Evolutionary conservation across 2,888 invertebrate genomes (phyloP), one percentile per base, ranked within the genome.

Genomic region (Tetrapedia diversipes): DNA sequence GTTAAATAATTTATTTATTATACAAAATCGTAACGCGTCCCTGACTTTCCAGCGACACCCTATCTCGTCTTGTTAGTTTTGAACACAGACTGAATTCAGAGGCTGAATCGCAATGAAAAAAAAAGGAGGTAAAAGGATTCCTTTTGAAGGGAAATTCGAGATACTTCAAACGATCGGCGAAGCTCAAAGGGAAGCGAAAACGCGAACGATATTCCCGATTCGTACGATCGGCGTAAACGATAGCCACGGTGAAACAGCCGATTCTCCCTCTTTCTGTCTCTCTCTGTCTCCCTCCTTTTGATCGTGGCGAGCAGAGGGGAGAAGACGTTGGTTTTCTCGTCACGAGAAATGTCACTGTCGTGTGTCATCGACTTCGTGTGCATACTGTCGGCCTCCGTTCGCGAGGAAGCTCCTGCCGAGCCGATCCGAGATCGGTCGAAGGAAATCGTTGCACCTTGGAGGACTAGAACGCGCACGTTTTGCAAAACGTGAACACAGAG

Each of bases 261-360:
- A 77, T 80, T 16, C 34, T n/a, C 54, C 49, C 72, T 77, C 67
- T 72, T 45, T 14, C 16, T 14, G 19, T 56, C 64, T 72, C 63
- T 57, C 66, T 70, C 71, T n/a, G n/a, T n/a, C 61, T 77, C 79
- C 53, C 70, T 63, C 76, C 60, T 66, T 69, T 63, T 37, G 61
- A 57, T 22, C 43, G 57, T 19, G 56, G 54, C 49, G 49, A 41
- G 45, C 29, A 19, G 47, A 47, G 82, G 43, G 56, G 59, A 34
- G 45, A 49, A 19, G 27, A 66, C 63, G 47, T 88, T 85, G 82
- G 79, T 84, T 87, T 88, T 86, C 90, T 87, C 85, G 84, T 89
- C 89, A 89, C 89, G 90, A 86, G 82, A 86, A 85, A 83, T 87
- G 89, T 89, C 89, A 87, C 88, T 87, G 87, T 88, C 86, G 85